Conservation (phyloP, 2,797 vertebrate species). For the Artibeus lituratus region DNA sequence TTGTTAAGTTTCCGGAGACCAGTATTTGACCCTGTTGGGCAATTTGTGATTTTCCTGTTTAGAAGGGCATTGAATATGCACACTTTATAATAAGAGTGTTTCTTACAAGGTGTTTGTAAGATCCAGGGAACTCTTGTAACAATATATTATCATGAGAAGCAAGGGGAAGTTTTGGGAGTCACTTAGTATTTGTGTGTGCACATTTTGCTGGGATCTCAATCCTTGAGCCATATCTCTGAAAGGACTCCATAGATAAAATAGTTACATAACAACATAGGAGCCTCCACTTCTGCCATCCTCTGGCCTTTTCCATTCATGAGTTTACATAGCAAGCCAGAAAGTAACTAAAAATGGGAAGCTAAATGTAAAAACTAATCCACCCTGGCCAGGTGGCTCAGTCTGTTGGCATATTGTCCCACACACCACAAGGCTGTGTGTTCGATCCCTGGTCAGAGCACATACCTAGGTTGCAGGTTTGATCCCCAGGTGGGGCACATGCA, state of each 20-base stretch:
- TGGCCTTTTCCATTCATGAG: not conserved
- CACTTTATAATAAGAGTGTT: not conserved
- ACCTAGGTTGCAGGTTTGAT: not conserved
- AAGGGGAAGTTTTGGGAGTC: not conserved
- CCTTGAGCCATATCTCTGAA: not conserved
- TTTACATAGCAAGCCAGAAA: not conserved
- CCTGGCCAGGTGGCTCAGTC: too few species aligned
- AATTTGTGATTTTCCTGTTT: slow-evolving; percentile 26
- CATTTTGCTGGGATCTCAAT: not conserved
- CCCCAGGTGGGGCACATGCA: too few species aligned
- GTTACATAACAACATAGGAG: not conserved
- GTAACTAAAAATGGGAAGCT: not conserved
- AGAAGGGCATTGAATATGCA: not conserved
- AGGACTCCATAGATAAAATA: not conserved
- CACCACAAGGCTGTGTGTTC: not conserved
- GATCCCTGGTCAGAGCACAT: not conserved
- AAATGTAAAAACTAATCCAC: not conserved
- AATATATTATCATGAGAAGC: not conserved
- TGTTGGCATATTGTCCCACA: not conserved
- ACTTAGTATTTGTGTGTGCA: not conserved
- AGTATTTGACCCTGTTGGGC: not conserved
- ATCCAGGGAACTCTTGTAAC: not conserved
- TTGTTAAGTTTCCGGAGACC: not conserved
- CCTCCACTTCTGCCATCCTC: not conserved
- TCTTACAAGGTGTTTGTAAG: slow-evolving; percentile 22